Conservation (phyloP, 2,888 invertebrate genomes). For the Heterodera filipjevi region DNA sequence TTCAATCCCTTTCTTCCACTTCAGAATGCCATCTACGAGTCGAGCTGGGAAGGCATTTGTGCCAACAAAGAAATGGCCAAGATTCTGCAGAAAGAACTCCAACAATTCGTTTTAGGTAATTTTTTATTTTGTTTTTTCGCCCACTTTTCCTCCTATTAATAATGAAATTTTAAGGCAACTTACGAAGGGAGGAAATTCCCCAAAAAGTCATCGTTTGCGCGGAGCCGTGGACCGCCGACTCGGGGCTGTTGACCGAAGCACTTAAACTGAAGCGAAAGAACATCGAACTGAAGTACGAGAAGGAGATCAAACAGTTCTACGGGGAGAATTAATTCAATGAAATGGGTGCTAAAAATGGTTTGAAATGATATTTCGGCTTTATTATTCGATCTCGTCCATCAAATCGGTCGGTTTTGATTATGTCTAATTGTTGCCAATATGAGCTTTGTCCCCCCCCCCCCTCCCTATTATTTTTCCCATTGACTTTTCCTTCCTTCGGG, state of each 20-base stretch:
- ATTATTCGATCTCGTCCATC: too few relatives aligned
- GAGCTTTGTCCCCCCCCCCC: too few relatives aligned
- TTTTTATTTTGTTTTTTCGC: too few relatives aligned
- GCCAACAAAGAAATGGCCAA: constrained; percentile 76
- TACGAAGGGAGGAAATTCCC: constrained; percentile 90
- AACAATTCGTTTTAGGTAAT: constrained; percentile 36
- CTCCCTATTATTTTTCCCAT: too few relatives aligned
- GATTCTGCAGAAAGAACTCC: constrained; percentile 71
- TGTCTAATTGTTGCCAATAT: too few relatives aligned
- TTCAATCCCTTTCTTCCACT: neutral
- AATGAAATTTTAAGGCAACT: constrained; percentile 68
- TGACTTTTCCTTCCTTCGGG: too few relatives aligned
- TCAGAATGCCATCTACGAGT: constrained; percentile 34
- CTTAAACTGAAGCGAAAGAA: constrained; percentile 95
- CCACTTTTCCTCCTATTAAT: neutral
- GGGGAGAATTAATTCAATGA: constrained; percentile 15
- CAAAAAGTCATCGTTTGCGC: constrained; percentile 83
- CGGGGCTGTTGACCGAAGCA: constrained; percentile 94
- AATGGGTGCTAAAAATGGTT: neutral
- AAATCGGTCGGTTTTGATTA: too few relatives aligned
- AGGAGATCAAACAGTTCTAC: constrained; percentile 70
- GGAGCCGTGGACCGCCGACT: constrained; percentile 95
- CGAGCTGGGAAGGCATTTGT: constrained; percentile 77
- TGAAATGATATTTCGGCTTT: too few relatives aligned
- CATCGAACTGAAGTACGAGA: constrained; percentile 88